A percentile compares a stretch with the other conserved stretches of the same genome.
Evolutionary conservation across 2,797 vertebrate genomes (phyloP).

Genomic region (Pagetopsis macropterus): DNA sequence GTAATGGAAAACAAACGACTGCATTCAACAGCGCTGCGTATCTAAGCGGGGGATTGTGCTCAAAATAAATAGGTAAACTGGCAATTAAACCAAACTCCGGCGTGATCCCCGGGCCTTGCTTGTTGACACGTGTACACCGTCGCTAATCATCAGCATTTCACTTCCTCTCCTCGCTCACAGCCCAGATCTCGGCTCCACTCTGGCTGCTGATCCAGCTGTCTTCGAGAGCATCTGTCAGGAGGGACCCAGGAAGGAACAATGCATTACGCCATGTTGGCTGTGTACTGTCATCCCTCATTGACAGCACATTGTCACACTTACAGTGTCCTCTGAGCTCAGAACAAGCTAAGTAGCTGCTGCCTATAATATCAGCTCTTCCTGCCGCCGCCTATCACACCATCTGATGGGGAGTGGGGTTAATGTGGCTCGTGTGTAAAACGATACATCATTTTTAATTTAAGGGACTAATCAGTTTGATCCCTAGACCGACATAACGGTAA

Average conservation of each 20-base stretch:
- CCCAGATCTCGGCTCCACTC: slow-evolving; percentile 56
- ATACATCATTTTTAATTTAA: slow-evolving; percentile 53
- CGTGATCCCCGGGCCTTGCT: slow-evolving; percentile 52
- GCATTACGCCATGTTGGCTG: slow-evolving; percentile 76
- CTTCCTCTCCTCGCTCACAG: slow-evolving; percentile 34
- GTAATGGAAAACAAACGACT: slow-evolving; percentile 44
- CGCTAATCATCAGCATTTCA: slow-evolving; percentile 61
- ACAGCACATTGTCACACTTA: slow-evolving; percentile 79
- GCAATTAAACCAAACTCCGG: slow-evolving; percentile 54
- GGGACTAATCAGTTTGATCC: slow-evolving; percentile 28
- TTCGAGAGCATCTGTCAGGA: slow-evolving; percentile 81
- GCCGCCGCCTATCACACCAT: slow-evolving; percentile 53
- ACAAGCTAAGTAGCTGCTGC: slow-evolving; percentile 69
- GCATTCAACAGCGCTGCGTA: not conserved
- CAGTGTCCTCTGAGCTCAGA: slow-evolving; percentile 68
- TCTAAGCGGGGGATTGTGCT: slow-evolving; percentile 5
- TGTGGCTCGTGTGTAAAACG: slow-evolving; percentile 12
- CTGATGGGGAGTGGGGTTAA: slow-evolving; percentile 48
- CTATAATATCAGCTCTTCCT: slow-evolving; percentile 63
- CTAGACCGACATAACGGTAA: slow-evolving; percentile 16
- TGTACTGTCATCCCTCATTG: slow-evolving; percentile 81
- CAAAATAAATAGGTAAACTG: slow-evolving; percentile 45
- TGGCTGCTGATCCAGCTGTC: slow-evolving; percentile 75
- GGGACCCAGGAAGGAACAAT: slow-evolving; percentile 76
- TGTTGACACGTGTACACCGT: slow-evolving; percentile 63